Evolutionary conservation across 2,113 vertebrate species (phyloP).

Genomic region (Connochaetes taurinus): DNA sequence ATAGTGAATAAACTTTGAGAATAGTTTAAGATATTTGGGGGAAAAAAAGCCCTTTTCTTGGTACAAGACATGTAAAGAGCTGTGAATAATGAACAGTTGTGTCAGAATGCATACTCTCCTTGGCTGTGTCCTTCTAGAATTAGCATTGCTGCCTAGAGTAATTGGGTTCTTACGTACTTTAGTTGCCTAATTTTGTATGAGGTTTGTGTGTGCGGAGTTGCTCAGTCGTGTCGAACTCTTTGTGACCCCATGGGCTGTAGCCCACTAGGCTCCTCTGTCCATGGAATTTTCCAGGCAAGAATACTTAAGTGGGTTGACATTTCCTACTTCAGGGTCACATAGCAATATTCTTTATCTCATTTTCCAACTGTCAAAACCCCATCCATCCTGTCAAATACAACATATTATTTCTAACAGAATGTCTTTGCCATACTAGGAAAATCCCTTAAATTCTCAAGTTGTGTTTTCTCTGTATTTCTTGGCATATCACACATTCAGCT

Average conservation of each 20-base stretch:
- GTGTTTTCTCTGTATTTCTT: neutral
- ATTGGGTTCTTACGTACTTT: neutral
- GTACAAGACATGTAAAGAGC: neutral
- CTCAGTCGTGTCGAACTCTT: neutral
- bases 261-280: neutral
- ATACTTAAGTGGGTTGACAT: neutral
- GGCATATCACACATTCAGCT: neutral
- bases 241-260: neutral
- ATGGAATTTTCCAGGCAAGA: neutral
- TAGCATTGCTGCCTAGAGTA: neutral
- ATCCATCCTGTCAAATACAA: neutral
- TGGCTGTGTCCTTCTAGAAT: neutral
- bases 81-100: neutral
- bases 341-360: neutral
- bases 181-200: neutral
- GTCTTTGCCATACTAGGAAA: neutral
- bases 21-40: neutral
- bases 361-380: neutral
- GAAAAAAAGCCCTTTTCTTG: neutral
- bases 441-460: neutral
- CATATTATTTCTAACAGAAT: neutral
- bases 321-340: neutral
- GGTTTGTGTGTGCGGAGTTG: neutral
- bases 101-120: fast-evolving
- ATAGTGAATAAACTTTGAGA: neutral